A percentile compares a stretch with the other conserved stretches of the same genome.
Evolutionary conservation across 2,888 invertebrate species (phyloP).

Genomic region (Torymus auratus): DNA sequence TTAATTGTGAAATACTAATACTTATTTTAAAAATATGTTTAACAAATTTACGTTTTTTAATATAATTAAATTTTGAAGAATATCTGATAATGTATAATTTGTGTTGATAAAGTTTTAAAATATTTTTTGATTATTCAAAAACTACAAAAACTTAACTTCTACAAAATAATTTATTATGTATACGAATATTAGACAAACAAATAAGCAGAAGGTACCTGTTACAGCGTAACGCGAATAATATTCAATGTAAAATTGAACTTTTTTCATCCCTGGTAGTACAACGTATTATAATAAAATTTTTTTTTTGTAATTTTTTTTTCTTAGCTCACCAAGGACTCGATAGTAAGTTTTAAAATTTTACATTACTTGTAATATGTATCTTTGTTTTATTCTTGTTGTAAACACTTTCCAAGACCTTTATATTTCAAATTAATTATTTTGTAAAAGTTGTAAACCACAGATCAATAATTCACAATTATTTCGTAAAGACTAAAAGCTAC

Average conservation of each 20-base stretch:
- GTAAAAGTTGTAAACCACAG: conserved; percentile 7
- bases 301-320: conserved; percentile 35
- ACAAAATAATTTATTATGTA: conserved; percentile 28
- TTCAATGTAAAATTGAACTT: no score
- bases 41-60: neutral
- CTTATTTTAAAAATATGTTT: neutral
- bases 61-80: no score
- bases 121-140: neutral
- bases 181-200: neutral
- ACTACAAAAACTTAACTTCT: neutral
- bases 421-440: conserved; percentile 25
- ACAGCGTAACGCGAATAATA: no score
- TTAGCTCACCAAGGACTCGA: conserved; percentile 61
- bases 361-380: neutral
- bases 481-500: neutral
- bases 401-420: neutral
- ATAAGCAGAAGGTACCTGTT: neutral
- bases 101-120: neutral
- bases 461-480: neutral
- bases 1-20: no score
- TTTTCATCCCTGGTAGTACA: no score
- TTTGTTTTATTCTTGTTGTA: neutral
- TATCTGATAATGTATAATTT: no score
- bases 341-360: conserved; percentile 58
- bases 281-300: neutral